Base-by-base conservation (phyloP, 2,113 vertebrate species). In the Gambusia affinis region DNA sequence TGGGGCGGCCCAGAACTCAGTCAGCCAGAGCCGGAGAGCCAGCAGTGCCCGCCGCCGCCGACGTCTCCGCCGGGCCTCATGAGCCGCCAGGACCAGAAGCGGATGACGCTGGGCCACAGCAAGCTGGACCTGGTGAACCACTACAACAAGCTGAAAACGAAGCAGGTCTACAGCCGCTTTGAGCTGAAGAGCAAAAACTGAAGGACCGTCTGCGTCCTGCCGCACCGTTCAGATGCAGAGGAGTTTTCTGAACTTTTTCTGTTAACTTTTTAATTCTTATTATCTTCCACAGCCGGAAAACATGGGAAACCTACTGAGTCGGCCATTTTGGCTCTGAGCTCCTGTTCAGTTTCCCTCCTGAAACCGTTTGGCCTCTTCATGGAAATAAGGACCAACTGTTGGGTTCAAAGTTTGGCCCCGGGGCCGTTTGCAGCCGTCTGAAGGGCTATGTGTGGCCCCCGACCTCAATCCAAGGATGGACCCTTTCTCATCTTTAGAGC, bases 101-200 rank as follows among this genome's bases (percentile, higher is more conserved):
- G 96, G 39, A 87, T 98, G 96, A 99, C 97, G 4, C 89, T 99
- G 14, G 97, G 98, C 31, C 98, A 99, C 89, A 99, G 97, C 90
- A 98, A 99, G 81, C 92, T 99, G 86, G 97, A 99, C 90, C 94
- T 99, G 81, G 96, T 99, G 80, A 98, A 96, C 85, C 96, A 98
- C 61, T 97, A 96, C 93, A 98, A 98, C 94, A 96, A 97, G 87
- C 87, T 96, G 85, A 98, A 97, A 81, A 89, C 94, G 67, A 98
- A 93, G 82, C 94, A 95, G 3, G 92, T 98, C 33, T 97, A 96
- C 88, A 98, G 97, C 75, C 95, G 97, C 65, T 99, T 99, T 0
- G 96, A 97, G 86, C 88, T 95, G 5, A 95, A 95, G 84, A 87
- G 79, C 80, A 12, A 73, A 0, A 81, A 91, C 4, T 92, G 51